Evolutionary conservation across 92 coral and sea anemone genomes (phyloP).

Genomic region (Isaurus tuberculatus): DNA sequence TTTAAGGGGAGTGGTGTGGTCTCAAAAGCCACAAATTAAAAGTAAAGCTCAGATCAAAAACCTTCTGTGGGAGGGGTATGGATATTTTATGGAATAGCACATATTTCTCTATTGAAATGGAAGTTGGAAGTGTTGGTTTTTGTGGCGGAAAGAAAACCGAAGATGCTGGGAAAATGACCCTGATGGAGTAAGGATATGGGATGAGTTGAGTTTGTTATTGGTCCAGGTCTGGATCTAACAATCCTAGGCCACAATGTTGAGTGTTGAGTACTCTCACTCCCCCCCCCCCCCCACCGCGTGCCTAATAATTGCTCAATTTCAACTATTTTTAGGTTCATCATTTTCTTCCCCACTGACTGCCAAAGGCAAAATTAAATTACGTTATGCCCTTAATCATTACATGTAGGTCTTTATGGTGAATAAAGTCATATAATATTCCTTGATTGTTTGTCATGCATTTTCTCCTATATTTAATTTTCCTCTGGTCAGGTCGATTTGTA

Average conservation of each 20-base stretch:
- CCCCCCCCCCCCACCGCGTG: neutral
- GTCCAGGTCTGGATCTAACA: neutral
- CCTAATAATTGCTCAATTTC: neutral
- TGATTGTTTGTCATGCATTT: neutral
- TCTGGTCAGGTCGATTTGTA: slow-evolving; percentile 52
- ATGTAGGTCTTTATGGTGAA: neutral
- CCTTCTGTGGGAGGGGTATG: neutral
- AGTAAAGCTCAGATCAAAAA: neutral
- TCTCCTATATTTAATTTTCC: neutral
- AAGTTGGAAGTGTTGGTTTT: neutral
- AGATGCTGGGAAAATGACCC: neutral
- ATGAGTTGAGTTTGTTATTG: neutral
- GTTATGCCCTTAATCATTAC: neutral
- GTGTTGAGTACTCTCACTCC: too few species aligned
- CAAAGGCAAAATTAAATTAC: neutral
- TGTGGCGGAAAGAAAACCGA: neutral
- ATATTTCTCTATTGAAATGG: neutral
- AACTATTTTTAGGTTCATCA: neutral
- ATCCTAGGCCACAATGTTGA: neutral
- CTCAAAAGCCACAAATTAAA: neutral
- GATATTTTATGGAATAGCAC: neutral
- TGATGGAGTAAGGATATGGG: neutral
- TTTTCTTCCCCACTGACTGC: neutral
- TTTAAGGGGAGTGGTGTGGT: neutral
- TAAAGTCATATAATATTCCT: neutral